Evolutionary conservation across 2,888 invertebrate genomes (phyloP), one percentile per base, ranked within the genome.

Genomic region (Petrophora chlorosata): DNA sequence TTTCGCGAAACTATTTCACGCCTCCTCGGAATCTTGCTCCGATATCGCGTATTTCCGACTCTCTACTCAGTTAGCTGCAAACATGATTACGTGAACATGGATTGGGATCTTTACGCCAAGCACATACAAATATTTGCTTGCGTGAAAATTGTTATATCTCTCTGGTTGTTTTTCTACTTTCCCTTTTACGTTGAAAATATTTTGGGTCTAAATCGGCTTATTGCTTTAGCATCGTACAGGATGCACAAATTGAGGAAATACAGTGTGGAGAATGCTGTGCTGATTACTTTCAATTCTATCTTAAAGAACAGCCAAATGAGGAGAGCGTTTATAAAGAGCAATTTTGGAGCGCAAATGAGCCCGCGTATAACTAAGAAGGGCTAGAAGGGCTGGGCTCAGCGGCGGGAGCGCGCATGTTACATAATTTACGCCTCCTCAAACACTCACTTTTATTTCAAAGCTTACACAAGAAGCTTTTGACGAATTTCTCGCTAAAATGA

Each of bases 351-450:
- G 61, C 53, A 71, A 71, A 71, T 66, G 66, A 68, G 67, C 48
- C 58, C 45, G 60, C 53, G 63, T 61, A 55, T 60, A 67, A 61
- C 57, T 62, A 41, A 53, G 46, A 39, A 46, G 41, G 44, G 38
- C 53, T 43, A 47, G 33, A 35, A 5, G 50, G 15, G 63, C 59
- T 61, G 53, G 59, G 58, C n/a, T n/a, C n/a, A n/a, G 56, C 56
- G 59, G 54, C 46, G 53, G 45, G 53, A 49, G 58, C 51, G 49
- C 57, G 59, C 61, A 44, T 56, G 63, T 71, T 73, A 71, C 67
- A 74, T 73, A 70, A 76, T 74, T 70, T 63, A 70, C 67, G 63
- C 51, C 63, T 65, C 67, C 69, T 73, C 66, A 77, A 75, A 70
- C 66, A 65, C 68, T 76, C 65, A 65, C 65, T 75, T 74, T 76